Percentiles rank a stretch among this genome's conserved stretches.
These are phyloP conservation scores for Amblyraja radiata DNA, from an alignment of 2,797 vertebrate genomes.

Conservation along the genomic window DNA sequence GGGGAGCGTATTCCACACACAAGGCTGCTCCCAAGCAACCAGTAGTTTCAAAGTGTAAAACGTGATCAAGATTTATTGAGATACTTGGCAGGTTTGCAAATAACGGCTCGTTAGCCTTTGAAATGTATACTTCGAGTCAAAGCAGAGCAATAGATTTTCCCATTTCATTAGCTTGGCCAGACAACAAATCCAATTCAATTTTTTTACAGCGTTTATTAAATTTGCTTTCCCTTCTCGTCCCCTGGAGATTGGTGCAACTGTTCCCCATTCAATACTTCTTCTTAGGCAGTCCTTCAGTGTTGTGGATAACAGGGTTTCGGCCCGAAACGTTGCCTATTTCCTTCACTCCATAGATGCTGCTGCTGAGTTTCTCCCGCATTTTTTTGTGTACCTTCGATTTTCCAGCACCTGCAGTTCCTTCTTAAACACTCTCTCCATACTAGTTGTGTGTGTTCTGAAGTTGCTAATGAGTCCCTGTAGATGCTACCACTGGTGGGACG, in stretches of 20 bases:
- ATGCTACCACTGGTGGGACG: too few species aligned
- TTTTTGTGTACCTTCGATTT: too few species aligned
- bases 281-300: too few species aligned
- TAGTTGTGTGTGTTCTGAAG: too few species aligned
- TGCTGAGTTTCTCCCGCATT: too few species aligned
- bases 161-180: background rate
- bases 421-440: too few species aligned
- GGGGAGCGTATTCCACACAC: slow-evolving; percentile 39
- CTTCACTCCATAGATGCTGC: too few species aligned
- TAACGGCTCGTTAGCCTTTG: background rate
- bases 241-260: background rate
- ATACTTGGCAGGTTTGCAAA: background rate
- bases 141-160: background rate
- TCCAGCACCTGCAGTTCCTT: too few species aligned
- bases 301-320: too few species aligned
- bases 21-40: slow-evolving; percentile 43
- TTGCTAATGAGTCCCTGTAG: too few species aligned
- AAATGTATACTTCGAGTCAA: background rate
- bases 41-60: slow-evolving; percentile 48
- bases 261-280: background rate
- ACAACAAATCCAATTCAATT: background rate
- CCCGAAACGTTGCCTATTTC: too few species aligned
- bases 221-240: background rate
- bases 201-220: background rate
- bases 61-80: slow-evolving; percentile 39